Base-by-base conservation (phyloP, 2,888 invertebrate species). In the Xanthorhoe designata region DNA sequence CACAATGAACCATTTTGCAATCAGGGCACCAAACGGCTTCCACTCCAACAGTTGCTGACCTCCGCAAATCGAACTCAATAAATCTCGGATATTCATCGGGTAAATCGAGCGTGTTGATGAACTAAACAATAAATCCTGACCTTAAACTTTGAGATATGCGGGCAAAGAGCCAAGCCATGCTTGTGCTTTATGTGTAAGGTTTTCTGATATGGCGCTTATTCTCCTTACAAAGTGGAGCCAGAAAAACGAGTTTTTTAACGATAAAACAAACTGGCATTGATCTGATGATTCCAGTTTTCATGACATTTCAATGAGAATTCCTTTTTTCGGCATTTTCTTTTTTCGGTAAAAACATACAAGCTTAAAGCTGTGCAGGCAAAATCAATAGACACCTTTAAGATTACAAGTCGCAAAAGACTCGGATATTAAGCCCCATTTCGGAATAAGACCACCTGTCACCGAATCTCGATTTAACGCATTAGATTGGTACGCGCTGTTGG, bases 141-240 rank as follows among this genome's bases (percentile, higher is more conserved):
- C 72, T 72, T 70, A 72, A 62, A 68, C 65, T 68, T 61, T 61
- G 58, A 47, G 66, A 74, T 72, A 58, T 42, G 54, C 64, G 71
- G 79, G 79, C 78, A 69, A 50, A 2, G 61, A 64, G 76, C 79
- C 79, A 75, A 38, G 38, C 51, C 24, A 58, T 18, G 17, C 42
- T 42, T 24, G 18, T 18, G 18, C 1, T 42, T 42, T 13, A 42
- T 13, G 10, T n/a, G n/a, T n/a, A n/a, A n/a, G 24, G 24, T 24
- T 24, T 24, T 24, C 24, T 24, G 24, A 24, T 24, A 24, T 3
- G 24, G 24, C 24, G n/a, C n/a, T n/a, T n/a, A 3, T 24, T 24
- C 24, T 1, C 24, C 1, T 24, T n/a, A n/a, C n/a, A n/a, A 4
- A 24, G 24, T 24, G 24, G 24, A 4, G 24, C 24, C 4, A 24